These are phyloP conservation scores for Coluber constrictor DNA, from an alignment of 2,797 vertebrate genomes.

Conservation along the genomic window DNA sequence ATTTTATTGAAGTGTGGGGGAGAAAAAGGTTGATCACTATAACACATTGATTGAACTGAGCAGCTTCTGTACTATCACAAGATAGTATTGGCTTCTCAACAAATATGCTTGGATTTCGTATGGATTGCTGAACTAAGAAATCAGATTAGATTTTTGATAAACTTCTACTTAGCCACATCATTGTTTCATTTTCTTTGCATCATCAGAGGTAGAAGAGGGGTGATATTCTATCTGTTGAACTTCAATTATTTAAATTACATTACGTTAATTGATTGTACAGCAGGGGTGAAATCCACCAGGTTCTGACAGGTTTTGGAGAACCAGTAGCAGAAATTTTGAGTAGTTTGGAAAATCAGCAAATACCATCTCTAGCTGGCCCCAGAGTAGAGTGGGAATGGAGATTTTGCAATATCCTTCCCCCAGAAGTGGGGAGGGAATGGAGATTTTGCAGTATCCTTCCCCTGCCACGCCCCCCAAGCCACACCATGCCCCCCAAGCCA, in stretches of 20 bases:
- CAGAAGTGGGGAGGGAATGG: too few relatives aligned
- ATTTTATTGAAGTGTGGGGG: not conserved
- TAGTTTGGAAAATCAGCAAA: too few relatives aligned
- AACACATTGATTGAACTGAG: not conserved
- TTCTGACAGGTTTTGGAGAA: too few relatives aligned
- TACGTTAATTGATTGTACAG: not conserved
- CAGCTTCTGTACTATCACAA: not conserved
- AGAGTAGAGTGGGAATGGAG: too few relatives aligned
- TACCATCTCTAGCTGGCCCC: too few relatives aligned
- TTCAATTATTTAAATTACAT: not conserved
- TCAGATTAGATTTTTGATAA: not conserved
- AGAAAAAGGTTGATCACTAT: not conserved
- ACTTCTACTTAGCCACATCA: not conserved
- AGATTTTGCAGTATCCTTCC: too few relatives aligned
- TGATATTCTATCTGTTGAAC: not conserved
- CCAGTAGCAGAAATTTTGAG: too few relatives aligned
- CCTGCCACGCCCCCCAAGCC: too few relatives aligned
- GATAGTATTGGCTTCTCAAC: not conserved
- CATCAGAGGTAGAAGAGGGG: too few relatives aligned
- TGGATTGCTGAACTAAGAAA: not conserved
- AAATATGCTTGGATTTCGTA: not conserved
- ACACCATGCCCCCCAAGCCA: too few relatives aligned
- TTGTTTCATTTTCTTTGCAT: not conserved
- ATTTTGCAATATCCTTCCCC: too few relatives aligned
- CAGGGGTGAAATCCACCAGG: too few relatives aligned